Conservation (phyloP, 2,113 vertebrate species). For the Tiliqua scincoides region DNA sequence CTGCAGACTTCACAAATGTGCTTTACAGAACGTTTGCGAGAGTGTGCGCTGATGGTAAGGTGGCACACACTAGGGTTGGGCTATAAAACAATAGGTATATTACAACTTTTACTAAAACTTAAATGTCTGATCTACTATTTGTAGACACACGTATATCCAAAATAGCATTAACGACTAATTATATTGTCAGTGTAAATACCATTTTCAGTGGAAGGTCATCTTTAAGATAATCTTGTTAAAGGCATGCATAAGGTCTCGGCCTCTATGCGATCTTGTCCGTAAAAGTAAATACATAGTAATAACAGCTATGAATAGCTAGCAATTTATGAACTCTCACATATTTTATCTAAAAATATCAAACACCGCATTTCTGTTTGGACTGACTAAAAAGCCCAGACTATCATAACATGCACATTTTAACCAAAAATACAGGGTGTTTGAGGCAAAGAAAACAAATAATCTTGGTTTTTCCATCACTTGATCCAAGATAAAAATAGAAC, state of each 20-base stretch:
- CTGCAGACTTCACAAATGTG: no score
- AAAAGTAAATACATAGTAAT: neutral
- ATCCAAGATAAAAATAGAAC: constrained; percentile 47
- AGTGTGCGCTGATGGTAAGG: no score
- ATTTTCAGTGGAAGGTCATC: constrained; percentile 15
- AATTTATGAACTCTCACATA: constrained; percentile 32
- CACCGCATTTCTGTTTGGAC: constrained; percentile 50
- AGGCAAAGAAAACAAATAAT: constrained; percentile 21
- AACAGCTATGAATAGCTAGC: neutral
- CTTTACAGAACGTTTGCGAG: no score
- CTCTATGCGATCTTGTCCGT: neutral
- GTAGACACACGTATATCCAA: constrained; percentile 18
- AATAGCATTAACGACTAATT: constrained; percentile 17
- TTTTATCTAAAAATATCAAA: constrained; percentile 38
- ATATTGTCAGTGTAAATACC: constrained; percentile 19
- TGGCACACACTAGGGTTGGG: no score
- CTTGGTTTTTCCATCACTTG: neutral
- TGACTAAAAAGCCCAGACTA: constrained; percentile 32
- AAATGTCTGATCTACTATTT: constrained; percentile 37
- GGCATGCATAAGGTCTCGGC: neutral
- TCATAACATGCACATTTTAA: constrained; percentile 1
- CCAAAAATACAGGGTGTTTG: constrained; percentile 30
- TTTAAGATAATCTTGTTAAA: constrained; percentile 49
- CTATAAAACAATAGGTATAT: constrained; percentile 37
- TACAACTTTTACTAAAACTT: constrained; percentile 44